Conservation (phyloP, 2,113 vertebrate genomes). For the Laterallus jamaicensis region DNA sequence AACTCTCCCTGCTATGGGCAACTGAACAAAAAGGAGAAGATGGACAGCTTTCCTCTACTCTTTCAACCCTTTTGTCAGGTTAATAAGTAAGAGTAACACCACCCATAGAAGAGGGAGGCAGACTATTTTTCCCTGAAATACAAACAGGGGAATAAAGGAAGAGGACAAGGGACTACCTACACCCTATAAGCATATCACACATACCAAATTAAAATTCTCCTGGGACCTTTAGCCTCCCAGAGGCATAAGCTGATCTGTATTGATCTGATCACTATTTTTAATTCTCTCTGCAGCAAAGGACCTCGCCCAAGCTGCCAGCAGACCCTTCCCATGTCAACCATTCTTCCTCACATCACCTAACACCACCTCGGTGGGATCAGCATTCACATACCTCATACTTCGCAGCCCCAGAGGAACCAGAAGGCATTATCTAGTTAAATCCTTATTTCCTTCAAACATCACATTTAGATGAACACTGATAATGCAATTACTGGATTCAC, state of each 20-base stretch:
- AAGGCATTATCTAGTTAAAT: background rate
- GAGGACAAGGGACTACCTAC: background rate
- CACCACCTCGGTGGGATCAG: fast-evolving
- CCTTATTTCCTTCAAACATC: background rate
- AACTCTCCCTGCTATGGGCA: background rate
- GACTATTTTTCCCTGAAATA: background rate
- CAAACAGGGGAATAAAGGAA: background rate
- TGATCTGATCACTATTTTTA: background rate
- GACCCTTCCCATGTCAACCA: background rate
- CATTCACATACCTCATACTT: background rate
- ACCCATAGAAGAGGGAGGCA: background rate
- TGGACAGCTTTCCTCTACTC: background rate
- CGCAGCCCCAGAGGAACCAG: background rate
- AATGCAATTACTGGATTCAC: constrained; percentile 33
- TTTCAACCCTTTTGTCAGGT: background rate
- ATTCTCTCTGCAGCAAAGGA: background rate
- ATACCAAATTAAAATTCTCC: background rate
- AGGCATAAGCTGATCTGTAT: background rate
- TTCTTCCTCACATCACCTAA: background rate
- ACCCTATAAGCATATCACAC: background rate
- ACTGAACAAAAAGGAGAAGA: background rate
- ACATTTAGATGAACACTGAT: background rate
- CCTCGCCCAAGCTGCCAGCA: background rate
- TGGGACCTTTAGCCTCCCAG: background rate
- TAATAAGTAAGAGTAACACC: background rate